phyloP scores from a whole-genome alignment of 2,797 vertebrate species.

The Etheostoma perlongum region DNA sequence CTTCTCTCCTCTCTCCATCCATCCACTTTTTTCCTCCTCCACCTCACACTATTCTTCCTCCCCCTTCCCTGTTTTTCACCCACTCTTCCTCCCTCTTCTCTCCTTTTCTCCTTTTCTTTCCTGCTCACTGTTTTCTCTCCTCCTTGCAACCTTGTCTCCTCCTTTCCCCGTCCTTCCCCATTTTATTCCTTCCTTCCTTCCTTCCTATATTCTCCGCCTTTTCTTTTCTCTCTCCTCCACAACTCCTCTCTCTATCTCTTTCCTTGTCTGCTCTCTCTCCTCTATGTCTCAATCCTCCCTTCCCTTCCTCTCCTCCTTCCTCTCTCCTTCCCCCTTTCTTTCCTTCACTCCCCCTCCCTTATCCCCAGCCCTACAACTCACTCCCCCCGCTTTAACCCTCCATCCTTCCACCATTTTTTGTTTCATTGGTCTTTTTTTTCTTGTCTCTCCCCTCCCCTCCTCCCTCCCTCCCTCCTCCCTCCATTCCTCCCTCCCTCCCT shows the following conservation, averaged over 20 bases:
- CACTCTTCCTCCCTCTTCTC: no score
- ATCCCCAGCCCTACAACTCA: background rate
- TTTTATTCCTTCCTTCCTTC: background rate
- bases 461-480: accelerated
- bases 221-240: background rate
- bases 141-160: no score
- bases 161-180: background rate
- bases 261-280: background rate
- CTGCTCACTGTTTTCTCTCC: no score
- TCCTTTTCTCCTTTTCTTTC: no score
- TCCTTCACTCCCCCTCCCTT: no score
- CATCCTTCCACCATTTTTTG: background rate
- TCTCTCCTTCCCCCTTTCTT: background rate
- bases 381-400: background rate
- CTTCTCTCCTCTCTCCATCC: no score
- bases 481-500: background rate
- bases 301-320: background rate
- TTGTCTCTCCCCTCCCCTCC: no score
- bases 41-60: no score
- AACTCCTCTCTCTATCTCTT: background rate
- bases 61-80: no score
- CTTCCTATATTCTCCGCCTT: background rate
- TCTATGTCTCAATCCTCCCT: background rate
- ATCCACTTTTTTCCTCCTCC: no score
- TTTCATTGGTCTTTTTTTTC: no score